phyloP scores from a whole-genome alignment of 2,113 vertebrate species.

The Anhinga rufa region DNA sequence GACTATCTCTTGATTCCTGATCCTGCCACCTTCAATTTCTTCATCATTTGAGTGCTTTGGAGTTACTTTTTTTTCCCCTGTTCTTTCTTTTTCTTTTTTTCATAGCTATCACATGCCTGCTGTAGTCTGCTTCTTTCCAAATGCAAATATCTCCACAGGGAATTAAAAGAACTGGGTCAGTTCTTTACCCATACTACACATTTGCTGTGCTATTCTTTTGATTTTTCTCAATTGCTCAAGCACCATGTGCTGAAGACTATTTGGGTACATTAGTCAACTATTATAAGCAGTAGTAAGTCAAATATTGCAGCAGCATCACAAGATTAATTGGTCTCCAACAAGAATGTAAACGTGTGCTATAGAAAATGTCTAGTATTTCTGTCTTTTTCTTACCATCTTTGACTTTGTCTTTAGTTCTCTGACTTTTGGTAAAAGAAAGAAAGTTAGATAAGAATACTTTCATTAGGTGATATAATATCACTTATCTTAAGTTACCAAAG shows the following conservation, averaged over 20 bases:
- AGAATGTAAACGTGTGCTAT: neutral
- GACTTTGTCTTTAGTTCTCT: neutral
- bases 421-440: neutral
- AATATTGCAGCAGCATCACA: neutral
- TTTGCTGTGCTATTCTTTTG: neutral
- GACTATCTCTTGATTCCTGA: neutral
- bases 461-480: neutral
- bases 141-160: neutral
- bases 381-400: neutral
- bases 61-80: neutral
- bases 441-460: neutral
- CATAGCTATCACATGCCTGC: rapidly evolving
- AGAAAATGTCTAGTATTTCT: neutral
- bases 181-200: neutral
- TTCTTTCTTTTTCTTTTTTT: neutral
- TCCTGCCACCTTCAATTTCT: neutral
- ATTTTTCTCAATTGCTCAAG: neutral
- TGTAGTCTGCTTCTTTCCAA: neutral
- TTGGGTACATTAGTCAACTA: neutral
- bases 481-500: neutral
- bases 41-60: neutral
- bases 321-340: neutral
- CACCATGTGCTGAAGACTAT: neutral
- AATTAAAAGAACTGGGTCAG: neutral
- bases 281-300: neutral